Percentiles rank a stretch among this genome's conserved stretches.
phyloP scores from a whole-genome alignment of 2,888 invertebrate genomes.

The Trissolcus brochymenae region DNA sequence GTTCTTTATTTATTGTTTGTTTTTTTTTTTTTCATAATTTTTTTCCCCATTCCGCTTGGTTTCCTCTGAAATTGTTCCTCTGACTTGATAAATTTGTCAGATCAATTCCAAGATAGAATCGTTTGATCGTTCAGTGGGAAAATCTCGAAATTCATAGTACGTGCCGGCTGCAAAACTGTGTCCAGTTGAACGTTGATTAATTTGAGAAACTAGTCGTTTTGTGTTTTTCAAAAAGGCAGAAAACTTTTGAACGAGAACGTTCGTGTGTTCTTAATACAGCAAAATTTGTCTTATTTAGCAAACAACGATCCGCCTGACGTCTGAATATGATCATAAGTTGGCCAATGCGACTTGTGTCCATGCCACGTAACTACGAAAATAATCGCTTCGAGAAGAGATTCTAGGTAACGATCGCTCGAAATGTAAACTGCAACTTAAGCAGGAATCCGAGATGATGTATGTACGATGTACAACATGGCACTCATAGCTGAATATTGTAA shows the following conservation, averaged over 20 bases:
- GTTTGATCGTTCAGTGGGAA: too few species aligned
- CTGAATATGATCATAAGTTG: conserved; percentile 31
- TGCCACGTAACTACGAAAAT: conserved; percentile 25
- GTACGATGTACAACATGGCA: conserved; percentile 23
- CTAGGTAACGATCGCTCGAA: conserved; percentile 28
- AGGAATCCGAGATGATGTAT: conserved; percentile 46
- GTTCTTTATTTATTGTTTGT: too few species aligned
- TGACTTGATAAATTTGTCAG: too few species aligned
- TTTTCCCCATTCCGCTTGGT: too few species aligned
- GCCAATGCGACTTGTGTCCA: conserved; percentile 17
- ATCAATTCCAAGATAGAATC: too few species aligned
- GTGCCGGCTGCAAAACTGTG: too few species aligned
- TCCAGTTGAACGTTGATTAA: too few species aligned
- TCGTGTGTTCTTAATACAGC: conserved; percentile 9
- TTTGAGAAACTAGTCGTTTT: too few species aligned
- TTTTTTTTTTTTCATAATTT: too few species aligned
- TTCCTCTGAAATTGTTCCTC: too few species aligned
- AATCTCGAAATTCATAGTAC: too few species aligned
- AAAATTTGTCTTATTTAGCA: conserved; percentile 38
- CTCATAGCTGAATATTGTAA: conserved; percentile 17
- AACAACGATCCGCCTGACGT: conserved; percentile 9
- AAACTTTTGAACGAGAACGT: conserved; percentile 9
- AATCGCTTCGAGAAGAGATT: conserved; percentile 30
- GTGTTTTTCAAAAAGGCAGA: background rate
- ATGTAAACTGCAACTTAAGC: conserved; percentile 29